phyloP scores from a whole-genome alignment of 2,888 invertebrate genomes.

The Andrena trimmerana region DNA sequence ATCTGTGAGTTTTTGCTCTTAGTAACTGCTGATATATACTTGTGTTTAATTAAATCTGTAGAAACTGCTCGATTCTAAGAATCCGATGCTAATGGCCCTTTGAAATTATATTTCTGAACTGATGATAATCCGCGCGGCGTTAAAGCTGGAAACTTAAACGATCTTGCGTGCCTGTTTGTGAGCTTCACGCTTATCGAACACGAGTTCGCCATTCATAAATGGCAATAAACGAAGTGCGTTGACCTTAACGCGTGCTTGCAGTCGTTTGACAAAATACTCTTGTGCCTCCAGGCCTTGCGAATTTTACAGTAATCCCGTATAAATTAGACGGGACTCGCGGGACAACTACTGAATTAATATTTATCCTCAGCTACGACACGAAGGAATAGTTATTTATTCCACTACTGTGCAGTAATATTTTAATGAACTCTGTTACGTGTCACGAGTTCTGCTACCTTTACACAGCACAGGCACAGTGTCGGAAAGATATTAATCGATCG shows the following conservation, averaged over 20 bases:
- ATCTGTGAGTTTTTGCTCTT: not conserved
- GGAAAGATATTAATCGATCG: conserved; percentile 16
- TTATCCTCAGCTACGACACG: not conserved
- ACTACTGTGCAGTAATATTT: not conserved
- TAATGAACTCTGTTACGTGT: not conserved
- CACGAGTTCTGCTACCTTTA: conserved; percentile 1
- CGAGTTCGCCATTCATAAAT: conserved; percentile 55
- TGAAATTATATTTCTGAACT: not conserved
- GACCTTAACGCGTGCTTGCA: conserved; percentile 47
- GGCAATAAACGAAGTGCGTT: conserved; percentile 50
- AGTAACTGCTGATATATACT: not conserved
- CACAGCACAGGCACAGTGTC: not conserved
- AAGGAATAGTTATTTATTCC: no score
- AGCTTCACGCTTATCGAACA: conserved; percentile 61
- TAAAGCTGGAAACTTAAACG: conserved; percentile 20
- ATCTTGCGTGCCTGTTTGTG: conserved; percentile 47
- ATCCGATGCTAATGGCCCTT: not conserved
- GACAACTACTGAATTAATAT: not conserved
- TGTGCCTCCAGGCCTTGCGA: not conserved
- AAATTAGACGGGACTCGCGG: not conserved
- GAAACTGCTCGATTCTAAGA: not conserved
- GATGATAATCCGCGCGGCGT: conserved; percentile 31
- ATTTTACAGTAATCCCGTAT: not conserved
- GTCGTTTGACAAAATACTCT: conserved; percentile 43
- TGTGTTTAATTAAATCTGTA: not conserved